Conservation (phyloP, 37 sponge, comb jelly and placozoan species). For the Crambe crambe region DNA sequence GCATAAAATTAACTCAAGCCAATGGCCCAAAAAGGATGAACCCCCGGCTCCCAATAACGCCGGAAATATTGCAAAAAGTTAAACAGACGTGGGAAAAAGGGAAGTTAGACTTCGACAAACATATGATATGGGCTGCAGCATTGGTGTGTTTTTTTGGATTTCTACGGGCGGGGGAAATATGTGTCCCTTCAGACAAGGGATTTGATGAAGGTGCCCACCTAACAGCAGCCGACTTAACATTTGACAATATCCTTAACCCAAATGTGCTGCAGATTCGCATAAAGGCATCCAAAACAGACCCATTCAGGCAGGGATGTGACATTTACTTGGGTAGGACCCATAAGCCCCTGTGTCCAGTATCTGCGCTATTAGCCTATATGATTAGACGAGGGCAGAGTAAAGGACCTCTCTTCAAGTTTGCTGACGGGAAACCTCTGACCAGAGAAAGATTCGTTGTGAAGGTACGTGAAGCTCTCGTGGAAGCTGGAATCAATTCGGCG, state of each 20-base stretch:
- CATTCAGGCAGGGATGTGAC: neutral
- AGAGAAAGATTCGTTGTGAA: neutral
- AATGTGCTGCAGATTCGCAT: neutral
- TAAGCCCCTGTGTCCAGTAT: neutral
- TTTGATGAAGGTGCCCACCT: neutral
- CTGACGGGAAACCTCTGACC: neutral
- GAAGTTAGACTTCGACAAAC: neutral
- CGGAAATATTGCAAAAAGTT: neutral
- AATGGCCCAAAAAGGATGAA: neutral
- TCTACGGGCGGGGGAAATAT: neutral
- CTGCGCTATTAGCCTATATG: neutral
- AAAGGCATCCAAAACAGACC: constrained; percentile 13
- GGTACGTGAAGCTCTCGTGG: neutral
- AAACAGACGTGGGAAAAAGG: neutral
- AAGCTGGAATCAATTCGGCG: neutral
- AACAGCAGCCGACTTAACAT: too few species aligned
- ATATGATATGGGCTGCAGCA: neutral
- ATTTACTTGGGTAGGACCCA: neutral
- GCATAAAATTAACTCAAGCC: neutral
- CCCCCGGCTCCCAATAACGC: neutral
- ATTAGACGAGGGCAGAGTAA: neutral
- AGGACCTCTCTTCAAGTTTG: neutral
- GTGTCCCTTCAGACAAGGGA: neutral
- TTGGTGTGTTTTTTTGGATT: neutral
- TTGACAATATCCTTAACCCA: neutral